phyloP scores from a whole-genome alignment of 2,797 vertebrate genomes.

The Halcyon chelicuti region DNA sequence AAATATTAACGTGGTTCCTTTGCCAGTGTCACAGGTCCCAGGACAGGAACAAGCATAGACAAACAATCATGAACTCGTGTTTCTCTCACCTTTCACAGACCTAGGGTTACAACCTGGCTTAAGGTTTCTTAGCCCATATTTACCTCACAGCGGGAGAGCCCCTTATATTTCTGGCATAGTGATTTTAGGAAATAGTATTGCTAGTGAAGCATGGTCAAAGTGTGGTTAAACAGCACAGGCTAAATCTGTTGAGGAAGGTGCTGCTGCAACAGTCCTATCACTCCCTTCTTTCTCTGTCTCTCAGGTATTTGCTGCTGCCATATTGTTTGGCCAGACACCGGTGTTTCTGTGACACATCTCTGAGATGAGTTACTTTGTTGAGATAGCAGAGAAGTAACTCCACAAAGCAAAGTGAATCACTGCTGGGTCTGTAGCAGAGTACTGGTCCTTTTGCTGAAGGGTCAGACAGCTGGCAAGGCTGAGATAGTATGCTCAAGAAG shows the following conservation, averaged over 20 bases:
- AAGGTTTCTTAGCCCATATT: background rate
- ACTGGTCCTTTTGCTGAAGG: background rate
- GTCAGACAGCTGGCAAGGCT: background rate
- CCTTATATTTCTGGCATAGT: background rate
- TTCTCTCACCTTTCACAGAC: background rate
- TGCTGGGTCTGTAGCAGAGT: background rate
- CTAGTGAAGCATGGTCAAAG: background rate
- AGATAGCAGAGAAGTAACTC: background rate
- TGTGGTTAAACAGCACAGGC: background rate
- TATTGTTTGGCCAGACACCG: background rate
- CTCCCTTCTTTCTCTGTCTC: background rate
- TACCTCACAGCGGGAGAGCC: rapidly evolving
- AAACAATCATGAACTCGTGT: background rate
- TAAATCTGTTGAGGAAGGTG: background rate
- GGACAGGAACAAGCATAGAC: background rate
- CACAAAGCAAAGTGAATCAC: background rate
- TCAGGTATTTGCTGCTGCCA: background rate
- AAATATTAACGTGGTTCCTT: background rate
- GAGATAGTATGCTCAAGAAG: rapidly evolving
- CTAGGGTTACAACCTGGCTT: background rate
- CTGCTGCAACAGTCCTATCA: background rate
- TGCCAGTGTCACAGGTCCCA: background rate
- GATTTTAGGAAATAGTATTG: background rate
- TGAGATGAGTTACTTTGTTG: rapidly evolving
- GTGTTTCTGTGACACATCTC: background rate